Conservation (phyloP, 2,797 vertebrate species). For the Tenualosa ilisha region DNA sequence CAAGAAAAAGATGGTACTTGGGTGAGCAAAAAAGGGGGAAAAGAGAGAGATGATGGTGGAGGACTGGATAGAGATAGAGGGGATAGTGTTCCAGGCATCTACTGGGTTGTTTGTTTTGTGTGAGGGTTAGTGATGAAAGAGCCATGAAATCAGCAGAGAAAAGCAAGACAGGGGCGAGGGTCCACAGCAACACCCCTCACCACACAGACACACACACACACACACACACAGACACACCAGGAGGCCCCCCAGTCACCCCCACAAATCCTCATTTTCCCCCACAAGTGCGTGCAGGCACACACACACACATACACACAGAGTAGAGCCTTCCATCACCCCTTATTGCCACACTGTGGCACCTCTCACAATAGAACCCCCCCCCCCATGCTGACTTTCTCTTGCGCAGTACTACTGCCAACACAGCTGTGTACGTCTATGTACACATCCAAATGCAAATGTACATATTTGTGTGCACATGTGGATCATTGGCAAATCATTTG, state of each 20-base stretch:
- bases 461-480: conserved; percentile 80
- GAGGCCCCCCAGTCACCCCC: not conserved
- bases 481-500: conserved; percentile 98
- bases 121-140: conserved; percentile 99
- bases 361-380: conserved; percentile 76
- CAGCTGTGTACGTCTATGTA: conserved; percentile 79
- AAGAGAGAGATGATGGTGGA: not conserved
- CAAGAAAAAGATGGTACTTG: not conserved
- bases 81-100: conserved; percentile 87
- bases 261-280: not conserved
- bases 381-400: conserved; percentile 67
- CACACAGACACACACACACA: not conserved
- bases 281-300: conserved; percentile 30
- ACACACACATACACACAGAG: not conserved
- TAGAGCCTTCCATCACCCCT: conserved; percentile 75
- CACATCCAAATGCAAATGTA: not conserved
- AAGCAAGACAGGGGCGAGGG: conserved; percentile 96
- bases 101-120: conserved; percentile 99
- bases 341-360: conserved; percentile 72
- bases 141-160: conserved; percentile 99
- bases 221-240: not conserved
- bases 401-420: conserved; percentile 79
- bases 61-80: conserved; percentile 26
- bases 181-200: conserved; percentile 65
- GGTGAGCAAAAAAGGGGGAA: not conserved